Percentiles rank a stretch among this genome's conserved stretches.
These are phyloP conservation scores for Pandemis heparana DNA, from an alignment of 2,888 invertebrate species.

Conservation along the genomic window DNA sequence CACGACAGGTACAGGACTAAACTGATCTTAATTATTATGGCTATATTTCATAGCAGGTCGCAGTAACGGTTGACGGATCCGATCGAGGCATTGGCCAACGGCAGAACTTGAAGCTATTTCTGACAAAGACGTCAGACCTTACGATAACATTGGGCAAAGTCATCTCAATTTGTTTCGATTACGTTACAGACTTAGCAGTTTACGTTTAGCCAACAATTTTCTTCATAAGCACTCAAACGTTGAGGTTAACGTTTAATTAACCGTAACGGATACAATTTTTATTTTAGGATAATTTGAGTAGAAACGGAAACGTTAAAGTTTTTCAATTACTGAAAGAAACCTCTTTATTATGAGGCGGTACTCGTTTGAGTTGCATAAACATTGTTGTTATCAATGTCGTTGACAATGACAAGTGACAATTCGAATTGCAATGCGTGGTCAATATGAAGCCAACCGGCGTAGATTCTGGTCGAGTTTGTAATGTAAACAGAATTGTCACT, in stretches of 20 bases:
- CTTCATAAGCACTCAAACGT: neutral
- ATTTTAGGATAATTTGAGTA: neutral
- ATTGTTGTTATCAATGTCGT: neutral
- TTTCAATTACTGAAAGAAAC: neutral
- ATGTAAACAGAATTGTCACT: too few relatives aligned
- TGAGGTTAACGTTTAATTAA: neutral
- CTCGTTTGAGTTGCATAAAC: neutral
- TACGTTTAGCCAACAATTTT: neutral
- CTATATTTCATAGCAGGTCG: neutral
- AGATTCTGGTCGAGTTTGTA: too few relatives aligned
- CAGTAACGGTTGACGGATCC: constrained; percentile 4
- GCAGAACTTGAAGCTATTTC: constrained; percentile 14
- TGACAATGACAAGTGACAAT: too few relatives aligned
- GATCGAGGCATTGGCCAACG: constrained; percentile 19
- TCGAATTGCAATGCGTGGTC: too few relatives aligned
- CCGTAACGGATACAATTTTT: too few relatives aligned
- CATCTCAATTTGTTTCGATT: constrained; percentile 33
- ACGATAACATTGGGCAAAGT: constrained; percentile 36
- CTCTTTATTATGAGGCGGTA: neutral
- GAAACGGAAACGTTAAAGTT: neutral
- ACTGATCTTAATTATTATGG: neutral
- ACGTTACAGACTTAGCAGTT: constrained; percentile 2
- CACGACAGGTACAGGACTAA: neutral
- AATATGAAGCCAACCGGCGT: too few relatives aligned
- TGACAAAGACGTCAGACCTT: constrained; percentile 12